Conservation (phyloP, 92 coral and sea anemone species). For the Actinernus sp. region DNA sequence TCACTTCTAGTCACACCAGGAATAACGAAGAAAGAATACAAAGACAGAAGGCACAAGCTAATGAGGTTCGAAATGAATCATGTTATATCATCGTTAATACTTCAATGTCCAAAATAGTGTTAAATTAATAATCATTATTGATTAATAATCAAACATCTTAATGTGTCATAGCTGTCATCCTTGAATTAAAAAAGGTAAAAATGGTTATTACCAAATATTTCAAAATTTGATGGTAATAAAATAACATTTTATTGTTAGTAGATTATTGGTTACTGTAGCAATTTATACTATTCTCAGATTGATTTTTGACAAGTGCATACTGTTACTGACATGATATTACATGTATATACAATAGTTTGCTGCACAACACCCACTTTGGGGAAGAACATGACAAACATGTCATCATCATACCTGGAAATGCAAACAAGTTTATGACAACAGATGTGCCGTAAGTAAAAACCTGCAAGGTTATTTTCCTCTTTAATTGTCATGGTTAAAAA, state of each 20-base stretch:
- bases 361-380: conserved; percentile 90
- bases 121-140: no score
- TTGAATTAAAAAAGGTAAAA: no score
- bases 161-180: no score
- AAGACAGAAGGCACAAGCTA: conserved; percentile 85
- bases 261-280: not conserved
- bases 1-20: conserved; percentile 91
- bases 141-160: no score
- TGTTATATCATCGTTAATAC: not conserved
- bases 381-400: conserved; percentile 84
- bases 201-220: no score
- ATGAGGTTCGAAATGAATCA: conserved; percentile 62
- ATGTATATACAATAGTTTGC: conserved; percentile 52
- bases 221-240: no score
- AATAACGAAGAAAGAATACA: conserved; percentile 88
- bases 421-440: conserved; percentile 77
- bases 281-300: no score
- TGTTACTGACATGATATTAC: not conserved
- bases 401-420: conserved; percentile 84
- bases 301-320: not conserved
- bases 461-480: no score
- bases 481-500: no score
- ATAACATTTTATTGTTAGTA: no score
- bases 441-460: conserved; percentile 95
- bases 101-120: no score